A percentile compares a stretch with the other conserved stretches of the same genome.
Conservation (phyloP, 2,797 vertebrate genomes). For the Lagodon rhomboides region DNA sequence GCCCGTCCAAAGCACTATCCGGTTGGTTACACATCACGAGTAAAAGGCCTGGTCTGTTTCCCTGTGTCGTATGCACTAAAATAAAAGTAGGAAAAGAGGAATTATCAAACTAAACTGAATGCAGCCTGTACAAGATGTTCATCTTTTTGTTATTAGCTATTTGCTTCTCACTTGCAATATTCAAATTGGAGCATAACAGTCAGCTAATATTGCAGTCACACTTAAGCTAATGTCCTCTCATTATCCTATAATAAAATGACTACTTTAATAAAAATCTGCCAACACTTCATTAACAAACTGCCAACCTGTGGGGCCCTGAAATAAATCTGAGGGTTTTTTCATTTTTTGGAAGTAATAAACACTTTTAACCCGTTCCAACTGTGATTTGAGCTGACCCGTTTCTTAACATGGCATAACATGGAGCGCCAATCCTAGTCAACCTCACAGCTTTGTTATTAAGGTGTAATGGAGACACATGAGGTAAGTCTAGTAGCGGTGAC, state of each 20-base stretch:
- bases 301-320: not conserved
- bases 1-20: too few species aligned
- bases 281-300: not conserved
- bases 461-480: slow-evolving; percentile 77
- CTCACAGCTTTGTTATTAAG: slow-evolving; percentile 63
- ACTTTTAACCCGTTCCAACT: slow-evolving; percentile 47
- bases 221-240: slow-evolving; percentile 17
- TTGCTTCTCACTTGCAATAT: slow-evolving; percentile 13
- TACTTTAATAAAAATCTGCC: slow-evolving; percentile 8
- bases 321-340: not conserved
- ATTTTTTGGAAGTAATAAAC: slow-evolving; percentile 27
- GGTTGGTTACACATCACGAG: too few species aligned
- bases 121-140: not conserved
- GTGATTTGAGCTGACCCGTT: slow-evolving; percentile 28
- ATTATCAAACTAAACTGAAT: not conserved
- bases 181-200: not conserved
- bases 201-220: slow-evolving; percentile 14
- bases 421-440: slow-evolving; percentile 34
- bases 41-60: not conserved
- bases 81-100: not conserved
- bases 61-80: not conserved
- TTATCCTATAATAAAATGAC: slow-evolving; percentile 34
- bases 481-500: slow-evolving; percentile 62
- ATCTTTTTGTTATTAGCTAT: slow-evolving; percentile 22
- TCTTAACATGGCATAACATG: slow-evolving; percentile 31